phyloP scores from a whole-genome alignment of 2,797 vertebrate genomes.

The Sarcophilus harrisii region DNA sequence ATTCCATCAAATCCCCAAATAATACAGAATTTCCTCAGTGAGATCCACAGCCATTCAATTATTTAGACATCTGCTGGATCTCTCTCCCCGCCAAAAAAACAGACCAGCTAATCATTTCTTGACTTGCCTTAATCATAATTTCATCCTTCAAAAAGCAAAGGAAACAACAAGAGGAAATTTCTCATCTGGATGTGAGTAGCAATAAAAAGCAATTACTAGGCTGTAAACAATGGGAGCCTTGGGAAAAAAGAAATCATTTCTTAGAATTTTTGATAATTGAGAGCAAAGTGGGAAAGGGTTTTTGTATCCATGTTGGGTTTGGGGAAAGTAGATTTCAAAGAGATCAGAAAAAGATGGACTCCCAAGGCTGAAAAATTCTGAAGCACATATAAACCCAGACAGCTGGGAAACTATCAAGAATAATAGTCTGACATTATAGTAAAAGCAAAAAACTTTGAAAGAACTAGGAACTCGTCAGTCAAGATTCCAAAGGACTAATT shows the following conservation, averaged over 20 bases:
- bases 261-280: background rate
- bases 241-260: background rate
- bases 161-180: background rate
- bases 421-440: background rate
- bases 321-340: background rate
- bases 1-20: conserved; percentile 2
- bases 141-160: background rate
- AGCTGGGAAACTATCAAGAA: background rate
- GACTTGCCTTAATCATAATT: background rate
- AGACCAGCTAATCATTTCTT: background rate
- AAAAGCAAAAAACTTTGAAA: background rate
- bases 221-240: background rate
- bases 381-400: background rate
- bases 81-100: background rate
- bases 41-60: background rate
- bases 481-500: background rate
- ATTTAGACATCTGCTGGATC: background rate
- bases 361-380: background rate
- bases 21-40: background rate
- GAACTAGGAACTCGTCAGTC: background rate
- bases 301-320: background rate
- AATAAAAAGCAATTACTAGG: background rate
- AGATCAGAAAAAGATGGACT: background rate
- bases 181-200: background rate
- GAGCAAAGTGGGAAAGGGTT: background rate